Conservation (phyloP, 2,797 vertebrate species). For the Morelia viridis region DNA sequence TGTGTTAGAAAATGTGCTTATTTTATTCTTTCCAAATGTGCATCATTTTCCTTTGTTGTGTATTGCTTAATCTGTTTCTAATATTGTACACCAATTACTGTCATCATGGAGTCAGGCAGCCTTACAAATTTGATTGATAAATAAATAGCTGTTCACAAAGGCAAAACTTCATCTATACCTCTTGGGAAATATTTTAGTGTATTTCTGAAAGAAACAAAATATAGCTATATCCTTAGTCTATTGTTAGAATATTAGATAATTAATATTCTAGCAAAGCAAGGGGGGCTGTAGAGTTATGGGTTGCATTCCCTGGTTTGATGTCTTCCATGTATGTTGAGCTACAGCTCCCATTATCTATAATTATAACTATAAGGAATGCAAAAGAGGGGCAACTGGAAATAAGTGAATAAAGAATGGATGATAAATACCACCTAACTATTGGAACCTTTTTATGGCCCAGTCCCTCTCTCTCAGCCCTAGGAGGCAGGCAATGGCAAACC, state of each 20-base stretch:
- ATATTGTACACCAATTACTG: background rate
- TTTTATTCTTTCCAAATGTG: background rate
- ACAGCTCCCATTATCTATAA: background rate
- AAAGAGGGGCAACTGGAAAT: background rate
- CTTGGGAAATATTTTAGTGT: background rate
- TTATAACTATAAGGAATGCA: background rate
- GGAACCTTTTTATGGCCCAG: background rate
- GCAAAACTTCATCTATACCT: background rate
- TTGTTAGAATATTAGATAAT: background rate
- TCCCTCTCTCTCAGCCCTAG: background rate
- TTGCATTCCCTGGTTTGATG: background rate
- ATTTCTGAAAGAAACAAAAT: background rate
- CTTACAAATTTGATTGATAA: background rate
- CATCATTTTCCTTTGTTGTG: background rate
- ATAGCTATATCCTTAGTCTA: background rate
- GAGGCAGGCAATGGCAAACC: background rate
- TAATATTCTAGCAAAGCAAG: background rate
- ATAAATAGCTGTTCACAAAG: background rate
- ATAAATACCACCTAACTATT: background rate
- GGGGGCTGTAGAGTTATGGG: background rate
- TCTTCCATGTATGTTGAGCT: background rate
- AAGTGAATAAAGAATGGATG: background rate
- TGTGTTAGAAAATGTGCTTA: background rate
- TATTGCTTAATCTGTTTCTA: background rate
- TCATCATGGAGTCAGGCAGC: background rate